Evolutionary conservation across 1,140 invertebrate species (phyloP), one percentile per base, ranked within the genome.

Genomic region (Drosophila pseudoobscura): DNA sequence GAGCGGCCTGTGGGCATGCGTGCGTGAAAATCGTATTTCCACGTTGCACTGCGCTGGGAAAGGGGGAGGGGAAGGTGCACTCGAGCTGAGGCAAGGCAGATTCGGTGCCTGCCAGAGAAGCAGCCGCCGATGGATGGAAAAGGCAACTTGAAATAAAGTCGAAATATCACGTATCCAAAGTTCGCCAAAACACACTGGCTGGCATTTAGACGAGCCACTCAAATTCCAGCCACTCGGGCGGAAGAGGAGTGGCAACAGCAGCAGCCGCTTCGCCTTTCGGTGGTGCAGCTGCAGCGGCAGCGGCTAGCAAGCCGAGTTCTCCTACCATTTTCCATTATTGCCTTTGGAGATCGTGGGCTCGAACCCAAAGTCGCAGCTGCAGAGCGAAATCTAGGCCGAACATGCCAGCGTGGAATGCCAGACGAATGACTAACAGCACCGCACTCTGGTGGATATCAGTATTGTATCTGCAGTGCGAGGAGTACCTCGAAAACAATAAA

Each of bases 1-100:
- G 51, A 63, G 64, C 64, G 47, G 72, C 31, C 45, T 22, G 50
- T 47, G 61, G 60, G 78, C 82, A 87, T 78, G 83, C 82, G 82
- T 87, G 82, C 83, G 71, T 87, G 71, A 87, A 87, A 88, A 88
- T 83, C 56, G 75, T 66, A 78, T 78, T 83, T 78, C 70, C 75
- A 68, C 58, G 71, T 70, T 62, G 11, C 45, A 26, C 52, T 65
- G 17, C 29, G 39, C 29, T 49, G 3, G 31, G 9, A 2, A 35
- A 35, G 3, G 13, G 17, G 29, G 22, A 24, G 26, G 7, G 15
- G 26, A 31, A 44, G n/a, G 24, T 26, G 24, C 24, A 5, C 24
- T 26, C 3, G 4, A 26, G 24, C 24, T 26, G 24, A 26, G 24
- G 24, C 24, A 26, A 26, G 24, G 24, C 24, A 58, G 39, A 22